Conservation (phyloP, 2,888 invertebrate species). For the Volucella bombylans region DNA sequence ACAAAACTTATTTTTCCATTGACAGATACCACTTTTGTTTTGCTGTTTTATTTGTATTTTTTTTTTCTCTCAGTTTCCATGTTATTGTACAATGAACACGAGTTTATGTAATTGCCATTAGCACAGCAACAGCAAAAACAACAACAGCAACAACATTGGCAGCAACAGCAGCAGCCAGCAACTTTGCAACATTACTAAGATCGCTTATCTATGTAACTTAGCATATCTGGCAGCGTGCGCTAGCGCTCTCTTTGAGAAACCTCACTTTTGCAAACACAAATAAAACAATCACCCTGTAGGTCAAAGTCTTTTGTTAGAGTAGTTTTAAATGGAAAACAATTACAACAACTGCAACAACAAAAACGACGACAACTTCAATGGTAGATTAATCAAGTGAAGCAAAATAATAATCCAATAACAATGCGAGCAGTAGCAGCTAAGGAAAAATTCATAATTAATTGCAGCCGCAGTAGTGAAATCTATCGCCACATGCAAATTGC, state of each 20-base stretch:
- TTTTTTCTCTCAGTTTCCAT: too few species aligned
- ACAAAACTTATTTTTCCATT: too few species aligned
- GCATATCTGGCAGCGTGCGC: slow-evolving; percentile 36
- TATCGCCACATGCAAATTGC: slow-evolving; percentile 72
- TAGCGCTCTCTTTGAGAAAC: slow-evolving; percentile 13
- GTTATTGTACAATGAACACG: too few species aligned
- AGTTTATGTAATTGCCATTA: too few species aligned
- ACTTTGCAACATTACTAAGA: slow-evolving; percentile 21
- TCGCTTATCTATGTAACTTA: slow-evolving; percentile 54
- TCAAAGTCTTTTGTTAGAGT: slow-evolving; percentile 68
- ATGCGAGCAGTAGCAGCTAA: slow-evolving; percentile 15
- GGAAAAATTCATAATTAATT: slow-evolving; percentile 62
- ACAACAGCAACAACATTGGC: too few species aligned
- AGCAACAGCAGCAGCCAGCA: not conserved
- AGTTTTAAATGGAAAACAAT: too few species aligned
- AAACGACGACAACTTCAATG: slow-evolving; percentile 69
- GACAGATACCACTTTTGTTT: too few species aligned
- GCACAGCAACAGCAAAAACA: too few species aligned
- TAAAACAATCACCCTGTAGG: slow-evolving; percentile 55
- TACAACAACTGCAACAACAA: slow-evolving; percentile 7
- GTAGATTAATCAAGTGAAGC: slow-evolving; percentile 64
- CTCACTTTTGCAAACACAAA: slow-evolving; percentile 42
- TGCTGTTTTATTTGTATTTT: too few species aligned
- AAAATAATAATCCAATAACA: slow-evolving; percentile 5
- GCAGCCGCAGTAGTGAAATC: slow-evolving; percentile 68